These are phyloP conservation scores for Phaenicophaeus curvirostris DNA, from an alignment of 2,797 vertebrate genomes.

Conservation along the genomic window DNA sequence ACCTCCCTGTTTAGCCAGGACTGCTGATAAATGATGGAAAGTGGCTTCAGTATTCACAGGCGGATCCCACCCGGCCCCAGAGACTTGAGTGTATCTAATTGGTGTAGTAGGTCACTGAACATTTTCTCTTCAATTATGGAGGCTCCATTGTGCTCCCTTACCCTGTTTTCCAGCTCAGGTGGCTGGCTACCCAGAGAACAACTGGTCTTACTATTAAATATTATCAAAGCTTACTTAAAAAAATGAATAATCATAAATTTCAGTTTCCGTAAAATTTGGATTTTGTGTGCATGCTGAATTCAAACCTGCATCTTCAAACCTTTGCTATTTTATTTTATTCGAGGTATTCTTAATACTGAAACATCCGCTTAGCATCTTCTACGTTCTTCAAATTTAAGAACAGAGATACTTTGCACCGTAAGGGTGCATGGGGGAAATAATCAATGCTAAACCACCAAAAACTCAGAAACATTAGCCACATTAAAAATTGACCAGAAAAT, in stretches of 20 bases:
- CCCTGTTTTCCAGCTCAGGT: too few relatives aligned
- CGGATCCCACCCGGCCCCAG: too few relatives aligned
- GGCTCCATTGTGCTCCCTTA: too few relatives aligned
- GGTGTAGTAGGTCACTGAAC: too few relatives aligned
- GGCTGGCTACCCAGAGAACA: too few relatives aligned
- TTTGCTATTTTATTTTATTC: background rate
- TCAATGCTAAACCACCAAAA: background rate
- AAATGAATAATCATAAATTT: background rate
- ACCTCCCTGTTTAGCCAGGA: too few relatives aligned
- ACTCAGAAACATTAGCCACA: background rate
- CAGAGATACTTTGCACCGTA: rapidly evolving
- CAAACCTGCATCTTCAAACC: background rate
- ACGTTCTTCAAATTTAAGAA: background rate
- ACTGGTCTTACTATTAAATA: too few relatives aligned
- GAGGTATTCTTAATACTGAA: background rate
- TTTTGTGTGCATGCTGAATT: background rate
- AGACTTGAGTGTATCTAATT: too few relatives aligned
- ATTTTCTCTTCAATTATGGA: too few relatives aligned
- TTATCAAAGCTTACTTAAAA: background rate
- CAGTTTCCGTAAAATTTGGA: background rate
- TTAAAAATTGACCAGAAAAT: background rate
- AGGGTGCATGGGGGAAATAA: background rate
- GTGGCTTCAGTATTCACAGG: too few relatives aligned
- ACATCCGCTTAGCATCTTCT: background rate
- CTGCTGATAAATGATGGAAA: too few relatives aligned